These are phyloP conservation scores for Okapia johnstoni DNA, from an alignment of 2,113 vertebrate species.

Conservation along the genomic window DNA sequence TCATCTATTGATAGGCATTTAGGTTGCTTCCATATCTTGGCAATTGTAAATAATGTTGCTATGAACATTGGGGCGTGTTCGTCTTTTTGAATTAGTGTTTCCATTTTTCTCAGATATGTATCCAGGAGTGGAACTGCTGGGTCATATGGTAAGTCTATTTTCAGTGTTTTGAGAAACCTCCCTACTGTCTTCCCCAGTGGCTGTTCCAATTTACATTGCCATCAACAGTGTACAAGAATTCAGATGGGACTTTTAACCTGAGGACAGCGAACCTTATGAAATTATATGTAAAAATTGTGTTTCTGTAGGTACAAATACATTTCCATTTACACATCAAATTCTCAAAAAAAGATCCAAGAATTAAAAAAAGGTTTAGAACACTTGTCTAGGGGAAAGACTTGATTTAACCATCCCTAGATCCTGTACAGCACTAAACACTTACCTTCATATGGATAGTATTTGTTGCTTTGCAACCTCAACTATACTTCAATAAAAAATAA, in stretches of 20 bases:
- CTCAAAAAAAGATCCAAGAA: background rate
- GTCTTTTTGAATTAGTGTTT: background rate
- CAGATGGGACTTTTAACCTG: background rate
- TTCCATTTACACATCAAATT: background rate
- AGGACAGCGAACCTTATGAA: background rate
- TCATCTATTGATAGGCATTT: background rate
- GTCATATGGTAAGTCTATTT: background rate
- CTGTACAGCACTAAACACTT: background rate
- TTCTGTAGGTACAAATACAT: background rate
- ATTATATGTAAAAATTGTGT: background rate
- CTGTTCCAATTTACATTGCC: background rate
- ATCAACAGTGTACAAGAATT: background rate
- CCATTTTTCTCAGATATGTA: background rate
- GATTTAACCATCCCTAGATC: background rate
- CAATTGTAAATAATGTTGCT: background rate
- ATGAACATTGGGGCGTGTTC: background rate
- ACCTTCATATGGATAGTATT: background rate
- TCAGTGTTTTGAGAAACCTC: background rate
- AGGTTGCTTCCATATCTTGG: background rate
- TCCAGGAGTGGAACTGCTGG: background rate
- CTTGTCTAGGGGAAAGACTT: background rate
- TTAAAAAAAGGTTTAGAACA: background rate
- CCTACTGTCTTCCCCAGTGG: background rate
- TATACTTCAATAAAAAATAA: background rate
- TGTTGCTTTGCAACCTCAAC: background rate